Percentiles rank a stretch among this genome's conserved stretches.
Conservation (phyloP, 2,888 invertebrate genomes). For the Eilema depressum region DNA sequence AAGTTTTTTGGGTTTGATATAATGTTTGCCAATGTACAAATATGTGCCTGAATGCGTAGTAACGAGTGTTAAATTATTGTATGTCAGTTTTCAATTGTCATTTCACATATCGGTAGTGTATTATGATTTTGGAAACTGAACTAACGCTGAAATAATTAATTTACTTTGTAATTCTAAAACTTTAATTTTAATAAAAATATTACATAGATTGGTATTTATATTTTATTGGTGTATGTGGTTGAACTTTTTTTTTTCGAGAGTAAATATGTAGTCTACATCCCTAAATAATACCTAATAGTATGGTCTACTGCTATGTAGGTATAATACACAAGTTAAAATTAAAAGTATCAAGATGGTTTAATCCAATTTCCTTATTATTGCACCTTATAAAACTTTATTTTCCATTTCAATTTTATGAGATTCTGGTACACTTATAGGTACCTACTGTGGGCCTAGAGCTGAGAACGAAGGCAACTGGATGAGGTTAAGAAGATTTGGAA, state of each 20-base stretch:
- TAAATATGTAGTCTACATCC: too few relatives aligned
- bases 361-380: too few relatives aligned
- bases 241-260: too few relatives aligned
- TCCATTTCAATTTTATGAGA: too few relatives aligned
- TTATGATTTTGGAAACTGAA: conserved; percentile 45
- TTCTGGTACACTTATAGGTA: background rate
- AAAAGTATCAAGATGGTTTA: too few relatives aligned
- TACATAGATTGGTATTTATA: background rate
- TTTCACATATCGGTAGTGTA: conserved; percentile 29
- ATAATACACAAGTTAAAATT: too few relatives aligned
- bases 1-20: conserved; percentile 83
- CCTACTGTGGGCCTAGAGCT: background rate
- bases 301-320: too few relatives aligned
- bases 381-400: too few relatives aligned
- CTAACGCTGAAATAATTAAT: conserved; percentile 42
- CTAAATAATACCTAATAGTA: too few relatives aligned
- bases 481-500: background rate
- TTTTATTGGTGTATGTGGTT: background rate
- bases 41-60: conserved; percentile 47
- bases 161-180: conserved; percentile 38
- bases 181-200: conserved; percentile 41
- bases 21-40: conserved; percentile 60
- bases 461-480: background rate
- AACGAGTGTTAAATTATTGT: conserved; percentile 48
- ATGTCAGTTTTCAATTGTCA: conserved; percentile 41